phyloP scores from a whole-genome alignment of 2,797 vertebrate genomes.

The Apogon talboti region DNA sequence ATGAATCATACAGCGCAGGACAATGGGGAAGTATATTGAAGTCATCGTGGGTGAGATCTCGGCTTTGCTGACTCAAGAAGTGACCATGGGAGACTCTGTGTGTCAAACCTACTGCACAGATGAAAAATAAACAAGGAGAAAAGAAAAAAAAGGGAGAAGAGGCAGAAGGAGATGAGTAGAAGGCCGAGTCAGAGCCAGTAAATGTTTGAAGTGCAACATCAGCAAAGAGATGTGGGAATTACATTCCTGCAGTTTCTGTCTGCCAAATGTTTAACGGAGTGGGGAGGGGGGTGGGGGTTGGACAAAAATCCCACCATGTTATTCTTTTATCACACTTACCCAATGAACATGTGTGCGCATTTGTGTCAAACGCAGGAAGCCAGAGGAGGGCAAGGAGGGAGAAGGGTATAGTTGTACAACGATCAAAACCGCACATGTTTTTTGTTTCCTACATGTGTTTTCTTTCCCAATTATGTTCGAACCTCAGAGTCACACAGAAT shows the following conservation, averaged over 20 bases:
- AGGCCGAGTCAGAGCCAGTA: slow-evolving; percentile 28
- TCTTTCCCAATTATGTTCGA: slow-evolving; percentile 67
- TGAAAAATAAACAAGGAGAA: slow-evolving; percentile 42
- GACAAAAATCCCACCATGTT: slow-evolving; percentile 39
- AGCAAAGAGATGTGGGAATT: slow-evolving; percentile 41
- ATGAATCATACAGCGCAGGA: slow-evolving; percentile 60
- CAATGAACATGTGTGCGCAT: slow-evolving; percentile 55
- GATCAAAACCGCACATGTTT: slow-evolving; percentile 70
- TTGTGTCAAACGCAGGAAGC: slow-evolving; percentile 62
- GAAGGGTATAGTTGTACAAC: slow-evolving; percentile 41
- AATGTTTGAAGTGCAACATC: slow-evolving; percentile 53
- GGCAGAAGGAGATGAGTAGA: slow-evolving; percentile 13
- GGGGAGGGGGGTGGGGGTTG: not conserved
- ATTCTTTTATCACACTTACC: slow-evolving; percentile 57
- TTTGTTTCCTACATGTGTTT: slow-evolving; percentile 77
- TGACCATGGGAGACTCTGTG: slow-evolving; percentile 37
- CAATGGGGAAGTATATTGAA: slow-evolving; percentile 60
- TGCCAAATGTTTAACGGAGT: slow-evolving; percentile 49
- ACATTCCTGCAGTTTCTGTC: slow-evolving; percentile 45
- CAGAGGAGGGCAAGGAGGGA: slow-evolving; percentile 41
- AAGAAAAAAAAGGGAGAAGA: slow-evolving; percentile 2
- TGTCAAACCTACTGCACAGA: slow-evolving; percentile 40
- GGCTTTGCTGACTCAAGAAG: slow-evolving; percentile 61
- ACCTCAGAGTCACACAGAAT: slow-evolving; percentile 47
- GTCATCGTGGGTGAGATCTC: slow-evolving; percentile 49